Evolutionary conservation across 2,888 invertebrate genomes (phyloP).

Genomic region (Oxyteleia sp.): DNA sequence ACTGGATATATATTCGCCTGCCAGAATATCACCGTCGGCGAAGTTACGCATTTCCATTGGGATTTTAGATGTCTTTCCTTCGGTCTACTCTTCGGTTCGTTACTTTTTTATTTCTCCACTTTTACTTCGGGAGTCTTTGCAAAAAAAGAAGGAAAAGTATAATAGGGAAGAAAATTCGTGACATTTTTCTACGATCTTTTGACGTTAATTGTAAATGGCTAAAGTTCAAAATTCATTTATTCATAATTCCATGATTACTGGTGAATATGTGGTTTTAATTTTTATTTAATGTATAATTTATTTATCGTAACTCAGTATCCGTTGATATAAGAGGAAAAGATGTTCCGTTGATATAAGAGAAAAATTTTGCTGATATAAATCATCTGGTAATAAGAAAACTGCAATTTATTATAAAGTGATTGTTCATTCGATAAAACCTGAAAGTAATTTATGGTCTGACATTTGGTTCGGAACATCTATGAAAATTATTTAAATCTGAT

Average conservation of each 20-base stretch:
- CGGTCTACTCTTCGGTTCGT: constrained; percentile 31
- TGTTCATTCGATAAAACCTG: constrained; percentile 36
- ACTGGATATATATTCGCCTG: constrained; percentile 44
- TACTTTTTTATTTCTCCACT: constrained; percentile 50
- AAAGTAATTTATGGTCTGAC: constrained; percentile 33
- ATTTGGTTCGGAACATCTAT: constrained; percentile 7
- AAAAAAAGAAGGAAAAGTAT: constrained; percentile 4
- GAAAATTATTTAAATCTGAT: constrained; percentile 35
- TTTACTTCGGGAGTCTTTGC: constrained; percentile 19
- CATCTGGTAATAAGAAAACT: constrained; percentile 46
- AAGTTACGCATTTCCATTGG: constrained; percentile 68
- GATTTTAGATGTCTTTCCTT: constrained; percentile 47
- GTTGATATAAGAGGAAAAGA: constrained; percentile 14
- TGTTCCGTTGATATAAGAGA: constrained; percentile 19
- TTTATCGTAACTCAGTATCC: constrained; percentile 1
- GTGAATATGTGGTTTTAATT: background rate
- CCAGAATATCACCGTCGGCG: constrained; percentile 56
- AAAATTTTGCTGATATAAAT: constrained; percentile 37
- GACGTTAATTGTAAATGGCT: constrained; percentile 8
- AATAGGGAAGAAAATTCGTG: background rate
- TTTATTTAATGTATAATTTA: too few relatives aligned
- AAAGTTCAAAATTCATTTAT: constrained; percentile 1
- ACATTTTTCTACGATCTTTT: background rate
- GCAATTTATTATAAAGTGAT: constrained; percentile 45
- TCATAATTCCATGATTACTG: background rate